phyloP scores from a whole-genome alignment of 2,888 invertebrate genomes.

The Callinectes sapidus region DNA sequence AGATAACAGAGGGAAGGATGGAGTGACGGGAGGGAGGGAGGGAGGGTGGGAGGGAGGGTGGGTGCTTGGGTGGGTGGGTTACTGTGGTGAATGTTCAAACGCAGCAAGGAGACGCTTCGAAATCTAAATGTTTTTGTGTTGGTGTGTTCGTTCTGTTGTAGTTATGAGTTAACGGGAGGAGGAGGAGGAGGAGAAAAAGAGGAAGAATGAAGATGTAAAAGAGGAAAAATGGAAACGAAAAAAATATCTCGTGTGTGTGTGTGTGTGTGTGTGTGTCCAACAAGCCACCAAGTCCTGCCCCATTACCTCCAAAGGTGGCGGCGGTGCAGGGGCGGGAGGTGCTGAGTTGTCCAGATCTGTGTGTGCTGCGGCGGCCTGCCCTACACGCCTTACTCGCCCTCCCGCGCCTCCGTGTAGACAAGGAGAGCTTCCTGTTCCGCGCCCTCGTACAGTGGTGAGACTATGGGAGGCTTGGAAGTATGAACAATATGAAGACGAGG shows the following conservation, averaged over 20 bases:
- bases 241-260: no score
- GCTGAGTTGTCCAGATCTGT: background rate
- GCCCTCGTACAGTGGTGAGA: slow-evolving; percentile 49
- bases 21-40: background rate
- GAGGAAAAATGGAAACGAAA: no score
- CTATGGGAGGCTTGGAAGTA: background rate
- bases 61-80: background rate
- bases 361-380: slow-evolving; percentile 21
- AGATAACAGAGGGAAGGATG: background rate
- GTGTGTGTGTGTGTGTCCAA: background rate
- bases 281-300: background rate
- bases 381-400: slow-evolving; percentile 36
- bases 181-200: background rate
- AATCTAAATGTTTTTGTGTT: no score
- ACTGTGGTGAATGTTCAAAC: no score
- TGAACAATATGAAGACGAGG: background rate
- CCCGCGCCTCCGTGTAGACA: slow-evolving; percentile 22
- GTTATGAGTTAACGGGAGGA: background rate
- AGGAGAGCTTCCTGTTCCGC: slow-evolving; percentile 49
- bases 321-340: background rate
- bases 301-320: background rate
- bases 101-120: no score
- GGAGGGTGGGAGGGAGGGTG: background rate
- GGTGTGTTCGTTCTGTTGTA: no score
- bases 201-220: no score